Evolutionary conservation across 2,113 vertebrate species (phyloP), one percentile per base, ranked within the genome.

Genomic region (Carettochelys insculpta): DNA sequence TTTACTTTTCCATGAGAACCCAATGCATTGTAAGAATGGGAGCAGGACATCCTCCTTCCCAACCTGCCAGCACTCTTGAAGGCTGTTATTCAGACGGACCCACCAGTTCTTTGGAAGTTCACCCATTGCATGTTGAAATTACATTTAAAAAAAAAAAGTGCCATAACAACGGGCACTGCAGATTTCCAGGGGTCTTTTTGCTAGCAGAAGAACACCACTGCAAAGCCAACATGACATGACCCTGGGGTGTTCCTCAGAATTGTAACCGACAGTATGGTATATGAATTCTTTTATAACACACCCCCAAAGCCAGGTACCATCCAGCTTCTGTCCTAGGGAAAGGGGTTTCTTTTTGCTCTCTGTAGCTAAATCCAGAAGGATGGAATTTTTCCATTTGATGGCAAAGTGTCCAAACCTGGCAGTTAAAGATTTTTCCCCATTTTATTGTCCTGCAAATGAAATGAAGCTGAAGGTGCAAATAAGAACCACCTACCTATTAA

Each of bases 401-500:
- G 4, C 17, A 1, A 1, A 50, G 22, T 12, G 20, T 68, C 71
- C 84, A 8, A 68, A 82, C 10, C 75, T 80, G n/a, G 1, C 34
- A 0, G 0, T 24, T 65, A 29, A 89, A 89, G 9, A 17, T 27
- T 81, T 47, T 2, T 22, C 48, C 17, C 0, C 16, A 1, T 82
- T 86, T 27, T 84, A 76, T 71, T 89, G 92, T 80, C 77, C 85
- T 87, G 38, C 61, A 80, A 52, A 61, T 90, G 61, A 45, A 84
- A 80, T 29, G 79, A 73, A 84, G 89, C 80, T 77, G 75, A 87
- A 80, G 83, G 76, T 94, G 76, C 13, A 76, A 82, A 83, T 31
- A 85, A 81, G 81, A 43, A 38, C 43, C 71, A 75, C 71, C 38
- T 75, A 75, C 71, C 90, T 97, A 83, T 94, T 88, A 95, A 95